A percentile compares a stretch with the other conserved stretches of the same genome.
Evolutionary conservation across 2,888 invertebrate genomes (phyloP).

Genomic region (Phyto melanocephala): DNA sequence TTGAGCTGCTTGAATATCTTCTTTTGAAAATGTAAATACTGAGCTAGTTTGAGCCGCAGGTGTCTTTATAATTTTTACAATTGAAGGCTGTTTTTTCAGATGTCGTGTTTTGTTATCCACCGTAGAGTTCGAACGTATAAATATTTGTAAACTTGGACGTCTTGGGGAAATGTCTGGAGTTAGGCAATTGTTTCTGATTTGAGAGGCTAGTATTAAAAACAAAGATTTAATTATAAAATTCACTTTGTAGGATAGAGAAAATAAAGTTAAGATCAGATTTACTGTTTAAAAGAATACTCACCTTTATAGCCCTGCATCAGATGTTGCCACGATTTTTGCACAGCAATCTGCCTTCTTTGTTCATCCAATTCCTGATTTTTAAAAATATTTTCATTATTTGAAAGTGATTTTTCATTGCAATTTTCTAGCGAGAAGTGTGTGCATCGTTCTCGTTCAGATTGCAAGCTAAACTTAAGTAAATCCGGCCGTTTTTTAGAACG

Average conservation of each 20-base stretch:
- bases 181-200: conserved; percentile 8
- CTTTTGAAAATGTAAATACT: conserved; percentile 15
- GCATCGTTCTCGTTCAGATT: conserved; percentile 24
- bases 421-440: neutral
- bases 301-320: conserved; percentile 19
- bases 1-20: neutral
- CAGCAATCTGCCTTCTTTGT: neutral
- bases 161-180: conserved; percentile 58
- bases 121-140: conserved; percentile 80
- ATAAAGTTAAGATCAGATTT: neutral
- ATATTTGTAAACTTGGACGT: conserved; percentile 81
- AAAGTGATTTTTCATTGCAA: neutral
- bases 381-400: neutral
- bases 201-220: conserved; percentile 17
- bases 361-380: neutral
- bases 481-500: neutral
- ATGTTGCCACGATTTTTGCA: conserved; percentile 6
- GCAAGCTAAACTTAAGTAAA: neutral
- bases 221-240: no score
- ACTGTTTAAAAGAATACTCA: no score
- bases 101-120: conserved; percentile 56
- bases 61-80: conserved; percentile 20
- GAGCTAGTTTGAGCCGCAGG: neutral
- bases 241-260: neutral
- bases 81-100: neutral